These are phyloP conservation scores for Perca schrenkii DNA, from an alignment of 2,113 vertebrate genomes.

Conservation along the genomic window DNA sequence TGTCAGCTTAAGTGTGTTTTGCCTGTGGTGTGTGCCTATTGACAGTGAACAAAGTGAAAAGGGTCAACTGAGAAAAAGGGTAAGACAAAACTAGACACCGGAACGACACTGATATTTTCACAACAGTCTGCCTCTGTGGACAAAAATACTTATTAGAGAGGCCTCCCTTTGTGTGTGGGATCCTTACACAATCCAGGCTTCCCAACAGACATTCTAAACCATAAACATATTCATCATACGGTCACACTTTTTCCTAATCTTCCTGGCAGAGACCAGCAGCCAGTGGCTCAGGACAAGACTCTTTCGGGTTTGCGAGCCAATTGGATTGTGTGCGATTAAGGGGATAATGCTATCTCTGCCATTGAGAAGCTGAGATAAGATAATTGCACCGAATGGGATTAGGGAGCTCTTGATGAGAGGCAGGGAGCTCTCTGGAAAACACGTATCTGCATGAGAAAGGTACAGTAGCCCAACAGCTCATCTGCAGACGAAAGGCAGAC, in stretches of 20 bases:
- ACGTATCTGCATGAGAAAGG: slow-evolving; percentile 47
- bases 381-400: slow-evolving; percentile 84
- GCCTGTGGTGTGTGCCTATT: slow-evolving; percentile 22
- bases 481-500: slow-evolving; percentile 67
- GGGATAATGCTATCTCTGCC: slow-evolving; percentile 77
- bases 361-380: slow-evolving; percentile 83
- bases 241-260: slow-evolving; percentile 50
- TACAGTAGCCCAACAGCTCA: slow-evolving; percentile 63
- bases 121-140: slow-evolving; percentile 63
- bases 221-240: slow-evolving; percentile 51
- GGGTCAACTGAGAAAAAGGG: slow-evolving; percentile 39
- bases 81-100: slow-evolving; percentile 63
- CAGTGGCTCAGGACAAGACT: slow-evolving; percentile 49
- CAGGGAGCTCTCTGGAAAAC: slow-evolving; percentile 63
- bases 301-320: slow-evolving; percentile 66
- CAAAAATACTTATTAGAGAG: slow-evolving; percentile 45
- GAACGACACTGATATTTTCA: slow-evolving; percentile 72
- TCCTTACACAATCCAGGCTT: slow-evolving; percentile 28
- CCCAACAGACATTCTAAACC: slow-evolving; percentile 44
- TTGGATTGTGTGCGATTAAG: slow-evolving; percentile 80
- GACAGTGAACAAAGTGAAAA: slow-evolving; percentile 19
- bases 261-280: slow-evolving; percentile 53
- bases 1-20: slow-evolving; percentile 7
- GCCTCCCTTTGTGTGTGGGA: slow-evolving; percentile 49
- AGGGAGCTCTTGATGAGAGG: slow-evolving; percentile 72